phyloP scores from a whole-genome alignment of 2,113 vertebrate genomes.

The Halcyon senegalensis region DNA sequence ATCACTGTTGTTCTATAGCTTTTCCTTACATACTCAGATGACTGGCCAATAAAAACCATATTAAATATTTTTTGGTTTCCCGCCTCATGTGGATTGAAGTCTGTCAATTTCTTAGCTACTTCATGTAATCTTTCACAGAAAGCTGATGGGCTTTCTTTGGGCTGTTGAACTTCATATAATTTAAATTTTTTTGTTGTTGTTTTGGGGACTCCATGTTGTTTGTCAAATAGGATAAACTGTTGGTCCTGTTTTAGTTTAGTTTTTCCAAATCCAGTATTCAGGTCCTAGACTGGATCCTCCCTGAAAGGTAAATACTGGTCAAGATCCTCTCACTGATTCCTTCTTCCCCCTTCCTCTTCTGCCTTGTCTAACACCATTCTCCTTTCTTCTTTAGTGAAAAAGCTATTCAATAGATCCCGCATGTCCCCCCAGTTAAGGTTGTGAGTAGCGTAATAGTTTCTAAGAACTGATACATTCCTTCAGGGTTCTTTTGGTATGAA shows the following conservation, averaged over 20 bases:
- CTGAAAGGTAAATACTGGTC: not conserved
- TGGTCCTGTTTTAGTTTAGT: not conserved
- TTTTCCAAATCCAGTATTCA: not conserved
- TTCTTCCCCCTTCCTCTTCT: not conserved
- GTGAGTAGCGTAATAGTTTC: not conserved
- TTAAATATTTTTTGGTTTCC: not conserved
- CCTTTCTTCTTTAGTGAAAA: not conserved
- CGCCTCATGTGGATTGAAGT: not conserved
- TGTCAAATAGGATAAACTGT: not conserved
- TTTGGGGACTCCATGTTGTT: not conserved
- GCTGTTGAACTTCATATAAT: not conserved
- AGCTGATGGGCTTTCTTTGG: not conserved
- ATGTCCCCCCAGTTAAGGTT: not conserved
- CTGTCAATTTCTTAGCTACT: not conserved
- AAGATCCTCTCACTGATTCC: not conserved
- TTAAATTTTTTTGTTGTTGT: not conserved
- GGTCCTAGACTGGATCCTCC: not conserved
- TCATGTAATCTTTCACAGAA: not conserved
- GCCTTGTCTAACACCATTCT: not conserved
- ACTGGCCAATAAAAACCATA: not conserved
- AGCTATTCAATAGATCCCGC: not conserved
- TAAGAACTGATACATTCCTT: not conserved
- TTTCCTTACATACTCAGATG: not conserved
- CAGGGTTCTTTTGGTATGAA: not conserved
- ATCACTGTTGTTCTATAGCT: no score